Conservation (phyloP, 2,113 vertebrate species). For the Pterocles burchelli region DNA sequence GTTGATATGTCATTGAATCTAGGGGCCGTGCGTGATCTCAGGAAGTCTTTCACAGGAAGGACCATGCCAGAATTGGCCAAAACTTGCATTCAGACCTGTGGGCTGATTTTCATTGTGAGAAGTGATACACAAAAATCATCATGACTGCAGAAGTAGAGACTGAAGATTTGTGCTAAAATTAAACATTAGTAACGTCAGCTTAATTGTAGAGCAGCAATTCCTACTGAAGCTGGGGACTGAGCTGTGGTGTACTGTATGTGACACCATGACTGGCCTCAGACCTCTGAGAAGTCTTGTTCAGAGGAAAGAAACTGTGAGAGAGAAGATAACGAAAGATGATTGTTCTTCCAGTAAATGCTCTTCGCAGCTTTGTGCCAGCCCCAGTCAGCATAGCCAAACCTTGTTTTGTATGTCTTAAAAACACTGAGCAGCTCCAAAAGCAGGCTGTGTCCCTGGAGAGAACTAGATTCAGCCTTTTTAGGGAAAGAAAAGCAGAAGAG, state of each 20-base stretch:
- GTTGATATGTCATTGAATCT: not conserved
- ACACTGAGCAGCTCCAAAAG: not conserved
- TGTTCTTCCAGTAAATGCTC: not conserved
- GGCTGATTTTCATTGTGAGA: not conserved
- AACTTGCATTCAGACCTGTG: not conserved
- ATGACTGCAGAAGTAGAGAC: not conserved
- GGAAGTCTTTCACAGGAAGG: not conserved
- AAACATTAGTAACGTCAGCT: not conserved
- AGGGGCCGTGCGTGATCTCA: not conserved
- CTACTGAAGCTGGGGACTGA: not conserved
- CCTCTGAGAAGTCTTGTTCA: not conserved
- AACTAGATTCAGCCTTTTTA: not conserved
- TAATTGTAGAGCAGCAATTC: not conserved
- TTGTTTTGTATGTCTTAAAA: slow-evolving; percentile 49
- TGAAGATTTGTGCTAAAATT: not conserved
- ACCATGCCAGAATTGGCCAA: not conserved
- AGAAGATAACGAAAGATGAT: not conserved
- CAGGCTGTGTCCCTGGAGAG: slow-evolving; percentile 38
- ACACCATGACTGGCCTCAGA: not conserved
- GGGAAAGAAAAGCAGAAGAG: slow-evolving; percentile 12
- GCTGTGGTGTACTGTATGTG: not conserved
- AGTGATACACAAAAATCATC: not conserved
- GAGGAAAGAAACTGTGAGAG: not conserved
- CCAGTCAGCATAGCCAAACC: not conserved
- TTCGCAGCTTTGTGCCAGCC: not conserved